Conservation (phyloP, 2,797 vertebrate species). For the Gallinago nigripennis region DNA sequence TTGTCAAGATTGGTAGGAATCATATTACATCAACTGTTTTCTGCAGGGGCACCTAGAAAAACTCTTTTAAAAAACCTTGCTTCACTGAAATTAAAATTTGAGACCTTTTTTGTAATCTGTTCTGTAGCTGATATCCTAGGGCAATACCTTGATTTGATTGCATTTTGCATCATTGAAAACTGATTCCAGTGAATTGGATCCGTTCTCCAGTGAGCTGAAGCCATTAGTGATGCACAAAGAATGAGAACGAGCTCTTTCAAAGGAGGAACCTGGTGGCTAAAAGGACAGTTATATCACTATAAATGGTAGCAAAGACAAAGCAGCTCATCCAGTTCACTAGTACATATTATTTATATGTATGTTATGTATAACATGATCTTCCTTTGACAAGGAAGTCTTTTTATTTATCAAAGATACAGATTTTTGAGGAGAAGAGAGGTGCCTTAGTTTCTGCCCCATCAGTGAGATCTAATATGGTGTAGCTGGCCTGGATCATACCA, state of each 20-base stretch:
- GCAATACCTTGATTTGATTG: constrained; percentile 27
- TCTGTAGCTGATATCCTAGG: constrained; percentile 18
- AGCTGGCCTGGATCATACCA: neutral
- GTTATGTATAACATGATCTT: neutral
- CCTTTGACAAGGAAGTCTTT: neutral
- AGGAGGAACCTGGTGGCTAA: neutral
- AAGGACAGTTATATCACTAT: neutral
- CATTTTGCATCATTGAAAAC: constrained; percentile 23
- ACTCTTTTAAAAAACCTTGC: neutral
- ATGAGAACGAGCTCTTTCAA: neutral
- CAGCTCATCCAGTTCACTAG: neutral
- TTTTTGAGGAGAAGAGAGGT: neutral
- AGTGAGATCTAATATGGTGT: neutral
- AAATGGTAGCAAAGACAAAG: neutral
- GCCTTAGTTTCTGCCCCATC: neutral
- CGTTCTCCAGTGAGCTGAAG: neutral
- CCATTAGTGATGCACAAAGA: neutral
- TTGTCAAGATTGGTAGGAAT: neutral
- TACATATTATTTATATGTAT: neutral
- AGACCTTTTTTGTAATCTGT: constrained; percentile 1
- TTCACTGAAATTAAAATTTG: constrained; percentile 25
- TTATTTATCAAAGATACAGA: neutral
- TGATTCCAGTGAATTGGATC: constrained; percentile 1
- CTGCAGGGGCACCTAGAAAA: neutral
- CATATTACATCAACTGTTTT: neutral